Percentiles rank a stretch among this genome's conserved stretches.
Evolutionary conservation across 92 coral and sea anemone species (phyloP).

Genomic region (Epizoanthus illoricatus): DNA sequence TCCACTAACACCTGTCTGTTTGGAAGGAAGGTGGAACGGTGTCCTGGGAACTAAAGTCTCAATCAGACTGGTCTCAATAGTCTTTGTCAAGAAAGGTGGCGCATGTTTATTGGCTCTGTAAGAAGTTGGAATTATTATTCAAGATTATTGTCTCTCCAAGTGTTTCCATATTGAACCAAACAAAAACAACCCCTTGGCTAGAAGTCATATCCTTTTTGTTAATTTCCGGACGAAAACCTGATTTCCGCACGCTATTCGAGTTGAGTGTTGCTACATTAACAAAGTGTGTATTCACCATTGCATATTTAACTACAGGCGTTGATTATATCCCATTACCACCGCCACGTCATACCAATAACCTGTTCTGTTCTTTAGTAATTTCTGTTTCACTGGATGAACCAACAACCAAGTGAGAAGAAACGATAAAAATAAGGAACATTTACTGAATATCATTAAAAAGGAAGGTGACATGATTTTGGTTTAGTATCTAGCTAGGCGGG

Average conservation of each 20-base stretch:
- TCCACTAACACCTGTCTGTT: neutral
- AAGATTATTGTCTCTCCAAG: neutral
- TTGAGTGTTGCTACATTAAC: neutral
- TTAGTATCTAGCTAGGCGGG: too few relatives aligned
- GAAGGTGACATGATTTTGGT: too few relatives aligned
- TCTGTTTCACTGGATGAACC: too few relatives aligned
- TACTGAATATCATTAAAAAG: too few relatives aligned
- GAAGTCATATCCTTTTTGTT: neutral
- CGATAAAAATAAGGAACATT: too few relatives aligned
- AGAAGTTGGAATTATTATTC: neutral
- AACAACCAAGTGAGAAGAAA: too few relatives aligned
- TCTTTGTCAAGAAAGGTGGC: neutral
- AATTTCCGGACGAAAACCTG: slow-evolving; percentile 21
- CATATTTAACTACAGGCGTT: neutral
- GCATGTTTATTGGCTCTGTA: neutral
- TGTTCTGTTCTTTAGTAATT: too few relatives aligned
- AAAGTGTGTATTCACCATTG: neutral
- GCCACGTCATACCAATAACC: too few relatives aligned
- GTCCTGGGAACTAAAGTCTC: neutral
- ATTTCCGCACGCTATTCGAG: neutral
- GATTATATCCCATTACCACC: neutral
- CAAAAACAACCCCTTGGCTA: slow-evolving; percentile 9
- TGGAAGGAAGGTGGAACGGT: neutral
- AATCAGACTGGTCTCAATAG: neutral
- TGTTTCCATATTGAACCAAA: neutral